A percentile compares a stretch with the other conserved stretches of the same genome.
Conservation (phyloP, 2,888 invertebrate species). For the Drosophila quinaria region DNA sequence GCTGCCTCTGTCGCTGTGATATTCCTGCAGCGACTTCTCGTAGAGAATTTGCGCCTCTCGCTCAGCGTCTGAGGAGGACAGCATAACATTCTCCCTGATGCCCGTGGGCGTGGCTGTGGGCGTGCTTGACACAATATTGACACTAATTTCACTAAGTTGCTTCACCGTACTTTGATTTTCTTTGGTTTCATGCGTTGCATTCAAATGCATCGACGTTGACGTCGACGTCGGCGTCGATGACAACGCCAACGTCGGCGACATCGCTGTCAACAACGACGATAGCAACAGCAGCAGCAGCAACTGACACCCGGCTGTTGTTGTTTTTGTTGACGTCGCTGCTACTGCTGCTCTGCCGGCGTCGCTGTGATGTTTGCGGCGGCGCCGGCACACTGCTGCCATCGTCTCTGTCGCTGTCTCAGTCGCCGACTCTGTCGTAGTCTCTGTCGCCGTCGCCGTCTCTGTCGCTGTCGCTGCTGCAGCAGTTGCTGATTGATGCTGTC, state of each 20-base stretch:
- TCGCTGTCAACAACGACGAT: slow-evolving; percentile 39
- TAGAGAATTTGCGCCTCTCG: slow-evolving; percentile 85
- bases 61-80: slow-evolving; percentile 84
- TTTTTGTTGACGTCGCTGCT: slow-evolving; percentile 19
- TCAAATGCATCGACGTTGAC: slow-evolving; percentile 28
- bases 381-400: slow-evolving; percentile 69
- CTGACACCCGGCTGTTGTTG: slow-evolving; percentile 26
- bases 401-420: slow-evolving; percentile 40
- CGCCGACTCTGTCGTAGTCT: slow-evolving; percentile 57
- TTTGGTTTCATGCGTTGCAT: slow-evolving; percentile 55
- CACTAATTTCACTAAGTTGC: slow-evolving; percentile 58
- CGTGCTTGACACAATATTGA: slow-evolving; percentile 45
- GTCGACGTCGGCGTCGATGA: not conserved
- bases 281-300: slow-evolving; percentile 45
- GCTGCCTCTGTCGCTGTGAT: slow-evolving; percentile 62
- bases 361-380: slow-evolving; percentile 56
- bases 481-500: slow-evolving; percentile 83
- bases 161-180: slow-evolving; percentile 37
- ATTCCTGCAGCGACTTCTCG: slow-evolving; percentile 84
- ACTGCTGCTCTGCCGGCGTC: slow-evolving; percentile 62
- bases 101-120: slow-evolving; percentile 56
- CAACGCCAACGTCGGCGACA: slow-evolving; percentile 25
- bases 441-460: slow-evolving; percentile 39
- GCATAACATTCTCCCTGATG: slow-evolving; percentile 84
- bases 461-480: slow-evolving; percentile 66